phyloP scores from a whole-genome alignment of 1,140 invertebrate species.

The Gyrodactylus bullatarudis region DNA sequence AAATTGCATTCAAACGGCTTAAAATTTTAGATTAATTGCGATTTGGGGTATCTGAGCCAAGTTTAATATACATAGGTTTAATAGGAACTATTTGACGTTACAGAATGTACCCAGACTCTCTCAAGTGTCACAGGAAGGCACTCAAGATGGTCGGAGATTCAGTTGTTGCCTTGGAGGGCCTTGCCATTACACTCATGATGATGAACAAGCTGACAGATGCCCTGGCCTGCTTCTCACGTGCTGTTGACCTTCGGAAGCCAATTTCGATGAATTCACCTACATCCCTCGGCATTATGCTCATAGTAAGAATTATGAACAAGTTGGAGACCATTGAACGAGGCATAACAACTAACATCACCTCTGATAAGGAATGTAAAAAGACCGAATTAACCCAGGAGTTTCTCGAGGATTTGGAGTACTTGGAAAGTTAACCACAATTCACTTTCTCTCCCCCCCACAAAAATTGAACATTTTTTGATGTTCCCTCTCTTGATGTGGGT shows the following conservation, averaged over 20 bases:
- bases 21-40: not conserved
- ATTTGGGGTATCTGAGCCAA: too few species aligned
- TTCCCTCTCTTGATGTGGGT: too few species aligned
- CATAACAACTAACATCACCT: not conserved
- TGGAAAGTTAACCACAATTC: too few species aligned
- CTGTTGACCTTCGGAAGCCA: not conserved
- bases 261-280: not conserved
- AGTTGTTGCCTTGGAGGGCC: not conserved
- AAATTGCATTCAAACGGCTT: not conserved
- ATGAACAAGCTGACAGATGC: not conserved
- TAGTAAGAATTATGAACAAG: not conserved
- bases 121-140: not conserved
- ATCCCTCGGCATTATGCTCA: not conserved
- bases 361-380: not conserved
- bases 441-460: too few species aligned
- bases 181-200: not conserved
- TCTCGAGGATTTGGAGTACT: not conserved
- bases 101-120: not conserved
- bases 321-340: not conserved
- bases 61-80: too few species aligned
- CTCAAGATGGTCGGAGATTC: not conserved
- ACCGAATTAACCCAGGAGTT: not conserved
- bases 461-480: too few species aligned
- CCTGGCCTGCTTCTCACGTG: not conserved
- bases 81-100: too few species aligned